Evolutionary conservation across 2,797 vertebrate genomes (phyloP), one percentile per base, ranked within the genome.

Genomic region (Lepus townsendii): DNA sequence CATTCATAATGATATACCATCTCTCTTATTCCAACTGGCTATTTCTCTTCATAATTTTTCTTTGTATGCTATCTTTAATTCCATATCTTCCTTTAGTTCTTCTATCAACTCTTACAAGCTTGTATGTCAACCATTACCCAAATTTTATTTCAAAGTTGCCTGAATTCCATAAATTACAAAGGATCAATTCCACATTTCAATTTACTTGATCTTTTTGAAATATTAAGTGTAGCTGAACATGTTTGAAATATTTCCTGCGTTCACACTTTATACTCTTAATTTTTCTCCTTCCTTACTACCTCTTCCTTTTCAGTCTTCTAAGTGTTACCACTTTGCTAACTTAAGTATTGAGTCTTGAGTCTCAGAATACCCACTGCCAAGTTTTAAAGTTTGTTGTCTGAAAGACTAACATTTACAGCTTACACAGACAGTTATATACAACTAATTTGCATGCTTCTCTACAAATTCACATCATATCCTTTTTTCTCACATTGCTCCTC

Each of bases 121-220:
- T 80, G 11, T 50, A 5, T 82, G 10, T 83, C 54, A 73, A n/a
- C 71, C 19, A 42, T 20, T 62, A 19, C 5, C 19, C 1, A 16
- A 30, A 54, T 85, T 91, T 75, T 87, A 88, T 42, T 93, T 87
- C 50, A 82, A 69, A 9, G 35, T 88, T 26, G 77, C 63, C 32
- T 62, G 60, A 88, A 88, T 85, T 4, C 27, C 42, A 0, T 75
- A 60, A 52, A 17, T 35, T n/a, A 3, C 5, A 82, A 38, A 16
- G 47, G 20, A 82, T 11, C 4, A 66, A 24, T 76, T 27, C 32
- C 73, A 80, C 69, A 57, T 27, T 35, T 65, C 4, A 78, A 42
- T 91, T 88, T 75, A 75, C 69, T 7, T 65, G 22, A 88, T 1
- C 1, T 82, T 54, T 90, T 38, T 47, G 60, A 52, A 79, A 22